Percentiles rank a stretch among this genome's conserved stretches.
These are phyloP conservation scores for Aporophyla lueneburgensis DNA, from an alignment of 2,888 invertebrate species.

Conservation along the genomic window DNA sequence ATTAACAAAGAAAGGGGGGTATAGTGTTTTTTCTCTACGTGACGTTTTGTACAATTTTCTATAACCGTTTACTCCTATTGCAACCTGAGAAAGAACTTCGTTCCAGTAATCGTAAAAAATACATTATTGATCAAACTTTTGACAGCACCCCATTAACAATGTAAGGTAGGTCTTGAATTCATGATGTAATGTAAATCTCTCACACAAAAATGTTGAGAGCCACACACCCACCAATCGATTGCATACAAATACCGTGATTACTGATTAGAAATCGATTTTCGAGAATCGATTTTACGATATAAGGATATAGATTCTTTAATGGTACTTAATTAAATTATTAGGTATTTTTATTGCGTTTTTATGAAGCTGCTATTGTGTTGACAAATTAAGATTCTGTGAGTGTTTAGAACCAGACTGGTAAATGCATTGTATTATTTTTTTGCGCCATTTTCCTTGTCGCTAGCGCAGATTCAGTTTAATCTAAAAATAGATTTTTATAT, in stretches of 20 bases:
- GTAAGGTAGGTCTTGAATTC: neutral
- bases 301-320: constrained; percentile 72
- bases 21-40: too few relatives aligned
- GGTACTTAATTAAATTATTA: constrained; percentile 67
- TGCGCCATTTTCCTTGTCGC: constrained; percentile 46
- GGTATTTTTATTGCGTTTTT: constrained; percentile 42
- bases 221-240: constrained; percentile 38
- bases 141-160: neutral
- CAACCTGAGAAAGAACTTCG: too few relatives aligned
- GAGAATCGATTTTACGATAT: constrained; percentile 72
- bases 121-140: neutral
- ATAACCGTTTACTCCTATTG: too few relatives aligned
- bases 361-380: constrained; percentile 44
- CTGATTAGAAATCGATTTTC: constrained; percentile 71
- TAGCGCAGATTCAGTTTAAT: constrained; percentile 6
- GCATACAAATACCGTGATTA: constrained; percentile 64
- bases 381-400: constrained; percentile 37
- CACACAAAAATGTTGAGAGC: constrained; percentile 52
- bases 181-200: neutral
- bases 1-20: too few relatives aligned
- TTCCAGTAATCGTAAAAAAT: too few relatives aligned
- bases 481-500: constrained; percentile 3
- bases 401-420: constrained; percentile 37
- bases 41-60: too few relatives aligned
- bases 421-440: constrained; percentile 34